Evolutionary conservation across 2,797 vertebrate species (phyloP).

Genomic region (Macropodus opercularis): DNA sequence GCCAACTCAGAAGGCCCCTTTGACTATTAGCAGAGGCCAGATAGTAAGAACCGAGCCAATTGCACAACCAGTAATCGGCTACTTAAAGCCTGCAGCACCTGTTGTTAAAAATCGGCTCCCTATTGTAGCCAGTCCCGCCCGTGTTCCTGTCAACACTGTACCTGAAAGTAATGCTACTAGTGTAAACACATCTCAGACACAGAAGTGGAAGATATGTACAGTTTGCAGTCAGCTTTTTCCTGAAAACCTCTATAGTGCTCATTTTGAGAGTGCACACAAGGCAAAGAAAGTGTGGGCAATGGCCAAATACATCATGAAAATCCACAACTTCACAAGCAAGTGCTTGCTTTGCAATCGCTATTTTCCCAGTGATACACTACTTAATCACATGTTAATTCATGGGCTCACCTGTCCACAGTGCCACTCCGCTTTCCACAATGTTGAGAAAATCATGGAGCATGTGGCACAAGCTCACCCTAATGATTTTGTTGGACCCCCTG

Average conservation of each 20-base stretch:
- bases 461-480: slow-evolving; percentile 88
- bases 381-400: slow-evolving; percentile 98
- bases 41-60: slow-evolving; percentile 84
- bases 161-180: slow-evolving; percentile 72
- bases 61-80: slow-evolving; percentile 89
- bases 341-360: slow-evolving; percentile 99
- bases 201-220: slow-evolving; percentile 99
- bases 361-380: slow-evolving; percentile 93
- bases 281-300: slow-evolving; percentile 96
- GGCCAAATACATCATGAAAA: slow-evolving; percentile 99
- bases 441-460: slow-evolving; percentile 96
- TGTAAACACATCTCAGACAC: slow-evolving; percentile 88
- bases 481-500: slow-evolving; percentile 89
- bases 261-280: slow-evolving; percentile 98
- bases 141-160: slow-evolving; percentile 81
- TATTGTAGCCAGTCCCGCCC: slow-evolving; percentile 77
- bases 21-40: slow-evolving; percentile 81
- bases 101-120: slow-evolving; percentile 82
- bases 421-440: slow-evolving; percentile 93
- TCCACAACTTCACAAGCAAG: slow-evolving; percentile 99
- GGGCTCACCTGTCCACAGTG: slow-evolving; percentile 97
- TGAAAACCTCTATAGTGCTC: slow-evolving; percentile 95
- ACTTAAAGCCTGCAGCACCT: slow-evolving; percentile 86
- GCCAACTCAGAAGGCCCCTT: slow-evolving; percentile 83
- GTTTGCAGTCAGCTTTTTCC: slow-evolving; percentile 99